Evolutionary conservation across 1,140 invertebrate species (phyloP), one percentile per base, ranked within the genome.

Genomic region (Globodera rostochiensis): DNA sequence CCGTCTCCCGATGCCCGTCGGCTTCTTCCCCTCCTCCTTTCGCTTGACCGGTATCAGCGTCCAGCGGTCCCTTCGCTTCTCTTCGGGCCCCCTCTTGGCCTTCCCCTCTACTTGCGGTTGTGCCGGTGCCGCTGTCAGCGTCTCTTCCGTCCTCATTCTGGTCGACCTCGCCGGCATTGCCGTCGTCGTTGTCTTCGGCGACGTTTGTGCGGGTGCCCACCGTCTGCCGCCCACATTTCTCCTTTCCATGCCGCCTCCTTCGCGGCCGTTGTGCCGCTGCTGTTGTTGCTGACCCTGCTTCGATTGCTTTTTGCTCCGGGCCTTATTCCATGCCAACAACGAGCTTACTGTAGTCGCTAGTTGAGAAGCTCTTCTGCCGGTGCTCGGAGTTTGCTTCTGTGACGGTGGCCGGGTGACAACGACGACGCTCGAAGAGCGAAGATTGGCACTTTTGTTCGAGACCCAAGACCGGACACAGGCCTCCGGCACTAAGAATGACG

Each of bases 371-470:
- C 11, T 53, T 53, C 50, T 53, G 50, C 50, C 50, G 11, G 7
- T 64, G 57, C 57, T 36, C 19, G 57, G 13, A 3, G 57, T 64
- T 64, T 64, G 57, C 19, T 64, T 64, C 19, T 64, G 57, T 19
- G 57, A 15, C 13, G 57, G 57, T 19, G 57, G 15, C 15, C 57
- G 57, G 2, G 57, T 64, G 57, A 64, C 11, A 64, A 64, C 15
- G 57, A 64, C 57, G 19, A 64, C 57, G 19, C 15, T 64, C 19
- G 57, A 64, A 64, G 57, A 64, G n/a, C 69, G 69, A 71, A 71
- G 69, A 71, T 71, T 71, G 69, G 57, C 57, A 64, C 57, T 64
- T 64, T 64, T 64, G 15, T 64, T 64, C 19, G 15, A 64, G 6
- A 19, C 19, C 57, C 57, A 64, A 15, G 57, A 64, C 13, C 57